A percentile compares a stretch with the other conserved stretches of the same genome.
These are phyloP conservation scores for Cyanocitta stelleri DNA, from an alignment of 2,113 vertebrate genomes.

Conservation along the genomic window DNA sequence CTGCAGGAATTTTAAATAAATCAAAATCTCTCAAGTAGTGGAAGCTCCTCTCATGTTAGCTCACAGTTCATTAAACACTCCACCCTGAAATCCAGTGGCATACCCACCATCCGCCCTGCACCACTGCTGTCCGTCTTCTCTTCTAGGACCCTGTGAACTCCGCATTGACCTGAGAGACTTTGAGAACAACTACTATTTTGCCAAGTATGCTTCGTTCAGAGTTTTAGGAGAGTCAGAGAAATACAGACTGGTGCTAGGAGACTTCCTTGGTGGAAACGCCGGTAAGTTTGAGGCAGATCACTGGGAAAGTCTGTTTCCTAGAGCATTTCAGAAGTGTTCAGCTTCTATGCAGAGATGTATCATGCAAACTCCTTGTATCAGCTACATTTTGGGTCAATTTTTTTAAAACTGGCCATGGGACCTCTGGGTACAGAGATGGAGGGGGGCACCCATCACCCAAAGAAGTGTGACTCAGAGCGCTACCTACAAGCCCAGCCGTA, in stretches of 20 bases:
- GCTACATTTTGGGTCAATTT: not conserved
- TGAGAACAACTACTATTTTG: conserved; percentile 39
- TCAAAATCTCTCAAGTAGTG: not conserved
- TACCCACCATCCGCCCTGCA: not conserved
- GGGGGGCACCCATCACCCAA: not conserved
- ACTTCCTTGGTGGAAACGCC: not conserved
- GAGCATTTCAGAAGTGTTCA: not conserved
- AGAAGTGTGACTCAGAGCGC: not conserved
- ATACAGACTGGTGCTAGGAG: conserved; percentile 31
- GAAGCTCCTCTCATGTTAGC: not conserved
- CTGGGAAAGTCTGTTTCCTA: not conserved
- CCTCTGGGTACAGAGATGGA: not conserved
- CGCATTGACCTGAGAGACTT: conserved; percentile 21
- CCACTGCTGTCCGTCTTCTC: not conserved
- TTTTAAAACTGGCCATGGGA: not conserved
- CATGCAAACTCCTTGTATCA: not conserved
- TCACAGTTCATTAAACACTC: not conserved
- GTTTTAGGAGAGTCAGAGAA: conserved; percentile 44
- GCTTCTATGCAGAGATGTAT: not conserved
- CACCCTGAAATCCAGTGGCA: not conserved
- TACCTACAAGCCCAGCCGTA: not conserved
- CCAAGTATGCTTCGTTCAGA: conserved; percentile 29
- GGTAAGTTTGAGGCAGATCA: not conserved
- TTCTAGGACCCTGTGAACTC: conserved; percentile 30
- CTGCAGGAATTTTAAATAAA: not conserved